phyloP scores from a whole-genome alignment of 2,888 invertebrate species.

The Hedya salicella region DNA sequence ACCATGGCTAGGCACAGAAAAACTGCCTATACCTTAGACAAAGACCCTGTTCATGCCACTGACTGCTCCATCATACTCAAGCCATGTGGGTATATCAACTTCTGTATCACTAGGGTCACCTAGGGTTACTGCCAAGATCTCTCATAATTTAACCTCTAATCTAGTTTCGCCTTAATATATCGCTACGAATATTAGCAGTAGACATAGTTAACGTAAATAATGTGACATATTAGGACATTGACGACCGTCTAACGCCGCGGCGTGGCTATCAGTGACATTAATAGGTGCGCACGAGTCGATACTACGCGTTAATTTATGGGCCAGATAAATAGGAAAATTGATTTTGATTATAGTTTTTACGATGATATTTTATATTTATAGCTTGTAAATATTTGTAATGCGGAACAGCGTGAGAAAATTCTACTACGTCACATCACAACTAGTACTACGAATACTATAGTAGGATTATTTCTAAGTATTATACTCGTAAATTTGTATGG shows the following conservation, averaged over 20 bases:
- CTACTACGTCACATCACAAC: background rate
- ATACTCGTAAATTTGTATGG: too few relatives aligned
- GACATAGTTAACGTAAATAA: constrained; percentile 27
- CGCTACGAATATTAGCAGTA: constrained; percentile 11
- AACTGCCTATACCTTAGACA: too few relatives aligned
- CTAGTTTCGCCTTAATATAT: background rate
- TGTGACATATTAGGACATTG: constrained; percentile 41
- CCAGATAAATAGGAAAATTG: constrained; percentile 38
- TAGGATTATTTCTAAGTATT: too few relatives aligned
- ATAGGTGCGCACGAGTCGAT: constrained; percentile 34
- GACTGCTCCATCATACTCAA: too few relatives aligned
- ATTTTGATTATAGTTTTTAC: constrained; percentile 34
- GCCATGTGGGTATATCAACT: too few relatives aligned
- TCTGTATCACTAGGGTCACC: too few relatives aligned
- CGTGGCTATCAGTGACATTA: constrained; percentile 41
- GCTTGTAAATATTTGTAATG: constrained; percentile 8
- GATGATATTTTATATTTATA: constrained; percentile 30
- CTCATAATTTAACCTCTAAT: too few relatives aligned
- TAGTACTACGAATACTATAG: background rate
- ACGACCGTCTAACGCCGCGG: constrained; percentile 35
- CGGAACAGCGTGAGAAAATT: constrained; percentile 14
- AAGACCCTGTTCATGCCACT: too few relatives aligned
- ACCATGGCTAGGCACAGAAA: too few relatives aligned
- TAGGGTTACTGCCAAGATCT: too few relatives aligned
- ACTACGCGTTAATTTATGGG: constrained; percentile 33